A percentile compares a stretch with the other conserved stretches of the same genome.
Evolutionary conservation across 1,140 invertebrate species (phyloP).

Genomic region (Leptonema lineaticorne): DNA sequence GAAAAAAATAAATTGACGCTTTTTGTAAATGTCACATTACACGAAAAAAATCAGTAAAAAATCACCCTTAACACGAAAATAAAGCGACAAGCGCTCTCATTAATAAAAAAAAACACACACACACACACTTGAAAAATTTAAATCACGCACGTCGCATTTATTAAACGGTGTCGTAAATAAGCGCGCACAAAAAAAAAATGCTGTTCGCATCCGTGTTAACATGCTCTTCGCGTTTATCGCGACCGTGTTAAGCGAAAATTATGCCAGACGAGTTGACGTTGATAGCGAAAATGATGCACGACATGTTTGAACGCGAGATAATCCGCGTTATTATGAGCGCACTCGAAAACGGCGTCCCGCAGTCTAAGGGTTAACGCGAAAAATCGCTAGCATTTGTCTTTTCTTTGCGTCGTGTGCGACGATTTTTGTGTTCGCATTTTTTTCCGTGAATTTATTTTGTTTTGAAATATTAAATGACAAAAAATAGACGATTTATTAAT

Average conservation of each 20-base stretch:
- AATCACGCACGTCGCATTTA: too few species aligned
- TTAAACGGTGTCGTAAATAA: constrained; percentile 4
- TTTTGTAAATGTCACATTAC: too few species aligned
- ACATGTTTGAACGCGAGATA: constrained; percentile 10
- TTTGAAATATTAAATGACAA: too few species aligned
- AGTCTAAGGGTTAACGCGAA: background rate
- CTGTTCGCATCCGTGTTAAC: background rate
- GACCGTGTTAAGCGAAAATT: background rate
- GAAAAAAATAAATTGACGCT: too few species aligned
- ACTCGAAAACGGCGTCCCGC: background rate
- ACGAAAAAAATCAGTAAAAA: too few species aligned
- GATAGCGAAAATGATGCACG: background rate
- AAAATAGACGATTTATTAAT: too few species aligned
- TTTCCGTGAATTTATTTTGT: background rate
- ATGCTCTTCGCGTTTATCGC: too few species aligned
- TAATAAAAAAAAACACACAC: too few species aligned
- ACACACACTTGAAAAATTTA: too few species aligned
- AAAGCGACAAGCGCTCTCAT: too few species aligned
- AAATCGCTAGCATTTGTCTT: background rate
- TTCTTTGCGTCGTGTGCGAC: background rate
- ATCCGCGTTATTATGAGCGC: background rate
- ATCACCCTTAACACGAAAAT: too few species aligned
- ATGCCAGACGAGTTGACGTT: background rate
- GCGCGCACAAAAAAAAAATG: background rate
- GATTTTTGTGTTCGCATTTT: background rate